Percentiles rank a stretch among this genome's conserved stretches.
These are phyloP conservation scores for Drosophila setifemur DNA, from an alignment of 1,140 invertebrate species.

Conservation along the genomic window DNA sequence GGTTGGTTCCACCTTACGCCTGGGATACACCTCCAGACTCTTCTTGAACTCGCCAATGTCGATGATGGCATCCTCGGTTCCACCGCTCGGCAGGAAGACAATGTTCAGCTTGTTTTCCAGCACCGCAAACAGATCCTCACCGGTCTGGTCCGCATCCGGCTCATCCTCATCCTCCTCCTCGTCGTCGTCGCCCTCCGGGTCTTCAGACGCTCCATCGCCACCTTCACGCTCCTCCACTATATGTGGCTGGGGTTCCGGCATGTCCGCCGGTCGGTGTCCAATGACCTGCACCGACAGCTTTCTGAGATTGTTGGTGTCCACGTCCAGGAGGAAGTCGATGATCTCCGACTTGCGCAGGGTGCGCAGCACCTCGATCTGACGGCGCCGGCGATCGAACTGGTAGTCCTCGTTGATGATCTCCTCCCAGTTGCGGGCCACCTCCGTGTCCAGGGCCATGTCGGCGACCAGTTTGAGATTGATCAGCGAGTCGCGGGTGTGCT, in stretches of 20 bases:
- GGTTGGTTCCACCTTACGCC: slow-evolving; percentile 9
- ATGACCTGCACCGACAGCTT: slow-evolving; percentile 88
- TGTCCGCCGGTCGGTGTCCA: slow-evolving; percentile 36
- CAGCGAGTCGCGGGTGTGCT: slow-evolving; percentile 85
- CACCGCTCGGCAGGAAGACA: slow-evolving; percentile 55
- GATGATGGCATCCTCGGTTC: slow-evolving; percentile 58
- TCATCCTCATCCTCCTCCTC: not conserved
- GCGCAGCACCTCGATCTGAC: slow-evolving; percentile 83
- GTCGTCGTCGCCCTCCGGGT: not conserved
- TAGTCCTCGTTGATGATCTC: slow-evolving; percentile 88
- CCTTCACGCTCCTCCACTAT: not conserved
- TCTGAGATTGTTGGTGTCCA: slow-evolving; percentile 84
- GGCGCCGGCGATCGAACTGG: slow-evolving; percentile 85
- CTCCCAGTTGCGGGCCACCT: slow-evolving; percentile 88
- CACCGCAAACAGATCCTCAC: slow-evolving; percentile 57
- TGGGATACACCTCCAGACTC: slow-evolving; percentile 76
- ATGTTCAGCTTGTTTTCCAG: slow-evolving; percentile 65
- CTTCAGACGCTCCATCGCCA: not conserved
- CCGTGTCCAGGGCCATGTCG: slow-evolving; percentile 89
- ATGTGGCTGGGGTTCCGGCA: not conserved
- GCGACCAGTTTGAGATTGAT: slow-evolving; percentile 88
- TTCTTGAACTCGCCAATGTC: slow-evolving; percentile 77
- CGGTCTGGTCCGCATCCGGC: not conserved
- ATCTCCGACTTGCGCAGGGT: slow-evolving; percentile 84
- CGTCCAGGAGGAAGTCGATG: slow-evolving; percentile 85